These are phyloP conservation scores for Polydrusus tereticollis DNA, from an alignment of 2,888 invertebrate species.

Conservation along the genomic window DNA sequence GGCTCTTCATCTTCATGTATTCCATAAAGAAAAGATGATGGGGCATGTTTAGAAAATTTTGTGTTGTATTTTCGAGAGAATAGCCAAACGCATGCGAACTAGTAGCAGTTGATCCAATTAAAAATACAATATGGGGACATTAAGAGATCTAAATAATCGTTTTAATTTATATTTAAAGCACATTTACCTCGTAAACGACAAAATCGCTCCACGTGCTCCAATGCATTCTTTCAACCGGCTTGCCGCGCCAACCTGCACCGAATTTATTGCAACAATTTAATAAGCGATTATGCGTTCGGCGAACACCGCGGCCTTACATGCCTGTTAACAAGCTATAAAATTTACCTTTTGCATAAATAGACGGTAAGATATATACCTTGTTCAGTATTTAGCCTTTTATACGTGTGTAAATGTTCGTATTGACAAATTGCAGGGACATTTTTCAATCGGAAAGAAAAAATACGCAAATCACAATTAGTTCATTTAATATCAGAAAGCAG, in stretches of 20 bases:
- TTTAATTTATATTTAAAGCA: not conserved
- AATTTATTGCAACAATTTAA: slow-evolving; percentile 55
- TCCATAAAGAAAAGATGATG: no score
- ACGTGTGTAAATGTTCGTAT: slow-evolving; percentile 30
- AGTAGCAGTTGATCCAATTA: no score
- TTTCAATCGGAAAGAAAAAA: slow-evolving; percentile 11
- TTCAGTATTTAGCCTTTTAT: slow-evolving; percentile 41
- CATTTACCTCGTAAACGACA: slow-evolving; percentile 1
- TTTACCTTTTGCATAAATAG: slow-evolving; percentile 50
- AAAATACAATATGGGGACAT: no score
- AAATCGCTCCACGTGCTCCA: slow-evolving; percentile 1
- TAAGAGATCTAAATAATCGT: no score
- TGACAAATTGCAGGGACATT: slow-evolving; percentile 37
- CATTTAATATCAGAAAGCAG: no score
- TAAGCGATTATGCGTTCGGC: slow-evolving; percentile 47
- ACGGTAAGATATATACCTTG: slow-evolving; percentile 44
- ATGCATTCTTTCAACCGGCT: not conserved
- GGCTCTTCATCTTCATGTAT: no score
- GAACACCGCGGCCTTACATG: slow-evolving; percentile 48
- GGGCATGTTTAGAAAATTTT: no score
- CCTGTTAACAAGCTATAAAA: slow-evolving; percentile 53
- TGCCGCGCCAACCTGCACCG: slow-evolving; percentile 23
- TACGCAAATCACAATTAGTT: not conserved
- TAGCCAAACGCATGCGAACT: no score
- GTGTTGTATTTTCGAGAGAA: no score